Evolutionary conservation across 2,797 vertebrate genomes (phyloP).

Genomic region (Catharus ustulatus): DNA sequence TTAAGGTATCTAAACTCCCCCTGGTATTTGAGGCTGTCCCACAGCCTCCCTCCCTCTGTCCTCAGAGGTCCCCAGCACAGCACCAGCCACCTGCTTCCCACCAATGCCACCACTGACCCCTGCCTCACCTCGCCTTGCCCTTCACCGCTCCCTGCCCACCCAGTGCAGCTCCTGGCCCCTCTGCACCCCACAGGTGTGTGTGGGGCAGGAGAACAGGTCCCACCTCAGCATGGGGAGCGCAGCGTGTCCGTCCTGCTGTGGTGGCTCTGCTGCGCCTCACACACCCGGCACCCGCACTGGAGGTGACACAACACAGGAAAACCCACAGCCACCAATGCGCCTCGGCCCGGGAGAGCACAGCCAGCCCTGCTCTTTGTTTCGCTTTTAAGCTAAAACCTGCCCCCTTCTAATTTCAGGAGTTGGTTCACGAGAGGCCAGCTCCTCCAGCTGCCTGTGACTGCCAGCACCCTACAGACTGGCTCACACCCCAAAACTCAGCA

Average conservation of each 20-base stretch:
- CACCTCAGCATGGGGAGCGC: background rate
- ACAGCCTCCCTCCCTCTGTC: rapidly evolving
- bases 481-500: background rate
- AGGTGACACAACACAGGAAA: background rate
- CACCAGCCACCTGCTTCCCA: background rate
- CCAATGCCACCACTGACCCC: background rate
- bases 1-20: background rate
- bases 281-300: rapidly evolving
- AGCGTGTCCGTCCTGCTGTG: rapidly evolving
- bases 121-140: rapidly evolving
- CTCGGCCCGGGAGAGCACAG: rapidly evolving
- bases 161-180: rapidly evolving
- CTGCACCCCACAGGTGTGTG: rapidly evolving
- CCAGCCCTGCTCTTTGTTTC: background rate
- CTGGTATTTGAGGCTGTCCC: background rate
- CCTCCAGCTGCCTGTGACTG: background rate
- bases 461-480: background rate
- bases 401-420: background rate
- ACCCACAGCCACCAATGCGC: rapidly evolving
- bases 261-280: rapidly evolving
- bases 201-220: background rate
- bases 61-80: background rate
- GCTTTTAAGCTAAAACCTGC: background rate
- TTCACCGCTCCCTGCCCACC: rapidly evolving
- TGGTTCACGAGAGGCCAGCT: background rate